Conservation (phyloP, 1,140 invertebrate species). For the Trichonephila inaurata region DNA sequence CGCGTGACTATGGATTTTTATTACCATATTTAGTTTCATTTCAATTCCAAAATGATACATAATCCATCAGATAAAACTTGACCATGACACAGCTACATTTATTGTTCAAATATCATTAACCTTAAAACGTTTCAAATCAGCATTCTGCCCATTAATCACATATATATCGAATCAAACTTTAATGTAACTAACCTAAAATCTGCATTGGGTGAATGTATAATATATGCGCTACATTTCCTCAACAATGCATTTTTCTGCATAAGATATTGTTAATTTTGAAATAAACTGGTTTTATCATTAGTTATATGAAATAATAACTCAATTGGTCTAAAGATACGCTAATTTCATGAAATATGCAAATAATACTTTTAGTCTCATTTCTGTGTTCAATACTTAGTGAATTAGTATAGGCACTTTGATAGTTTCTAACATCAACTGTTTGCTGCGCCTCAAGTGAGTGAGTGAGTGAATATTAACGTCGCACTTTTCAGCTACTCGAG, state of each 20-base stretch:
- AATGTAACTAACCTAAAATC: not conserved
- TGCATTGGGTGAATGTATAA: not conserved
- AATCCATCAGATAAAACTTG: not conserved
- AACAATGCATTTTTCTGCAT: not conserved
- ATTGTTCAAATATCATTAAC: conserved; percentile 28
- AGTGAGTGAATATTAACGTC: too few species aligned
- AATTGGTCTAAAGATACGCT: not conserved
- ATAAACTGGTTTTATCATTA: not conserved
- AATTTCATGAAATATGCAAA: too few species aligned
- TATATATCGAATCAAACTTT: not conserved
- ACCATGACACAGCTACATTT: not conserved
- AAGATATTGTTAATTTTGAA: not conserved
- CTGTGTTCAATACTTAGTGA: not conserved
- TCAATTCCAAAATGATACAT: not conserved
- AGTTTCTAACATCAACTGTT: too few species aligned
- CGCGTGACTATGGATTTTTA: not conserved
- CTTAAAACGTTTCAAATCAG: not conserved
- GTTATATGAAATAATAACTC: not conserved
- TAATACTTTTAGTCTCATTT: not conserved
- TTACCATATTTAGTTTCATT: not conserved
- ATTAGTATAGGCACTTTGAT: too few species aligned
- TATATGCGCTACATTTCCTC: not conserved
- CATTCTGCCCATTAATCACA: not conserved
- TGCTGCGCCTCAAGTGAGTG: too few species aligned
- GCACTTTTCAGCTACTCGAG: too few species aligned